These are phyloP conservation scores for Danionella dracula DNA, from an alignment of 2,797 vertebrate species.

Conservation along the genomic window DNA sequence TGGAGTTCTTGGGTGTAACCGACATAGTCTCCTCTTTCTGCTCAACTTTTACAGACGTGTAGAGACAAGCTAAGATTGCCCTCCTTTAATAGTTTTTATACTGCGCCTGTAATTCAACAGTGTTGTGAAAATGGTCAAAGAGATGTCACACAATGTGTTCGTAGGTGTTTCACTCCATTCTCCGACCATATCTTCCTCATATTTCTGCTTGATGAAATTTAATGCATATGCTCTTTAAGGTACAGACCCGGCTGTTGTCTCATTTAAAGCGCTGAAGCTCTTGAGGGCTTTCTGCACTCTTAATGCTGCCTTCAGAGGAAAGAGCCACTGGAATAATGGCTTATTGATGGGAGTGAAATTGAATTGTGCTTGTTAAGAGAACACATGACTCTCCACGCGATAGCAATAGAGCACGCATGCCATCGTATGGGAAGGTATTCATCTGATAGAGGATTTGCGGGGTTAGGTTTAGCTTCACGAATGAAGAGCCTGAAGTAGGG, in stretches of 20 bases:
- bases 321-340: conserved; percentile 27
- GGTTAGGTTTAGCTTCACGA: background rate
- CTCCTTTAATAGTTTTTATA: too few species aligned
- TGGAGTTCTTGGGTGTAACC: conserved; percentile 24
- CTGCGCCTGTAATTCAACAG: too few species aligned
- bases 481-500: background rate
- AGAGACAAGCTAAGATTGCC: conserved; percentile 28
- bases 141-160: too few species aligned
- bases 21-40: background rate
- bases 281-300: conserved; percentile 1
- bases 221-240: too few species aligned
- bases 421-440: background rate
- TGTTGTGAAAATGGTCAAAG: too few species aligned
- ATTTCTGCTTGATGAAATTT: too few species aligned
- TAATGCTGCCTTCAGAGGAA: conserved; percentile 7
- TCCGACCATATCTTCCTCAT: too few species aligned
- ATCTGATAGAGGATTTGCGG: background rate
- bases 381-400: conserved; percentile 18
- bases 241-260: too few species aligned
- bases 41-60: conserved; percentile 14
- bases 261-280: background rate
- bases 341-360: conserved; percentile 27
- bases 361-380: conserved; percentile 26
- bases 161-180: too few species aligned
- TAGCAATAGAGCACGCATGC: background rate